These are phyloP conservation scores for Drosophila emarginata DNA, from an alignment of 2,888 invertebrate genomes.

Conservation along the genomic window DNA sequence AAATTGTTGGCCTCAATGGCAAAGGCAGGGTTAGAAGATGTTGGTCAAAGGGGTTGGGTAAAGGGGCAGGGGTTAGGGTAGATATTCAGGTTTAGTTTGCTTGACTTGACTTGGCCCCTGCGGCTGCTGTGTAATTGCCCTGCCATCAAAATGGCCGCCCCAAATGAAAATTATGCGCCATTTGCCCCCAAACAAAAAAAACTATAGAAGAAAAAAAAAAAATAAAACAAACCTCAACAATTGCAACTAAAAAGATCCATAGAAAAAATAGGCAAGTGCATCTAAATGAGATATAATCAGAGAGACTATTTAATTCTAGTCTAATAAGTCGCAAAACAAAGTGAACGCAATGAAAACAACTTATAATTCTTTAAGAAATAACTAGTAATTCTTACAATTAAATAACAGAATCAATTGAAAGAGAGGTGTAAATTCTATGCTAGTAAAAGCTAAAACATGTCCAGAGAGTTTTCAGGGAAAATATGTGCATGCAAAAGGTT, in stretches of 20 bases:
- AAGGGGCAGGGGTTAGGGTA: conserved; percentile 4
- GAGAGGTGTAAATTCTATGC: too few species aligned
- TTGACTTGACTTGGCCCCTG: conserved; percentile 3
- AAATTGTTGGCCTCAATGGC: conserved; percentile 47
- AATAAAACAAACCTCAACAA: not conserved
- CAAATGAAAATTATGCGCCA: conserved; percentile 52
- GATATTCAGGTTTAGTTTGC: conserved; percentile 33
- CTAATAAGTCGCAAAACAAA: too few species aligned
- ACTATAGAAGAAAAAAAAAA: not conserved
- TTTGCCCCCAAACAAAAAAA: conserved; percentile 29
- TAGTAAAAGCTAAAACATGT: too few species aligned
- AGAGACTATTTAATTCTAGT: too few species aligned
- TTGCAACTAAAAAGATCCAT: not conserved
- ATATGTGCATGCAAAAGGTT: too few species aligned
- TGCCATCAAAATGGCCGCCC: conserved; percentile 54
- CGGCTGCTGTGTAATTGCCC: conserved; percentile 49
- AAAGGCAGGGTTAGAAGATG: not conserved
- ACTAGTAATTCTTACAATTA: too few species aligned
- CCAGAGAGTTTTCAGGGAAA: too few species aligned
- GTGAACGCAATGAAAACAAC: too few species aligned
- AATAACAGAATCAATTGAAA: too few species aligned
- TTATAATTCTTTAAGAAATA: too few species aligned
- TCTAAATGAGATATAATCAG: not conserved
- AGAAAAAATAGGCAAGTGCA: not conserved
- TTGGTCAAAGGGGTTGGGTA: not conserved